phyloP scores from a whole-genome alignment of 1,140 invertebrate species.

The Drosophila pachea region DNA sequence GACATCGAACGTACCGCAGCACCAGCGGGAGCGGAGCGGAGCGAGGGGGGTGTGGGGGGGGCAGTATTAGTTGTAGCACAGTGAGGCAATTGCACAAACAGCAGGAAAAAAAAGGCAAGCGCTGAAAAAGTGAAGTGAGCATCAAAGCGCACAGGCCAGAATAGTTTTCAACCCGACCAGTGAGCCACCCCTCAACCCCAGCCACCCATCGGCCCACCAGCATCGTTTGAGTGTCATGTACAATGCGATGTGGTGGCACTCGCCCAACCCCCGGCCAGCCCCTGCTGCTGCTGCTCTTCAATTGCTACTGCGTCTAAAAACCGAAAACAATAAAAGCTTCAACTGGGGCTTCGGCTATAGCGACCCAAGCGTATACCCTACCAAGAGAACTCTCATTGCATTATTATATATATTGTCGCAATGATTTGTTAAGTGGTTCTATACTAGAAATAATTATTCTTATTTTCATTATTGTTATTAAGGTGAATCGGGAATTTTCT shows the following conservation, averaged over 20 bases:
- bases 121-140: constrained; percentile 69
- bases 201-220: constrained; percentile 20
- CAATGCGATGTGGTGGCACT: constrained; percentile 44
- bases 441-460: background rate
- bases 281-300: too few relatives aligned
- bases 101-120: constrained; percentile 41
- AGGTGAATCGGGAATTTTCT: too few relatives aligned
- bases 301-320: constrained; percentile 71
- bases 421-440: too few relatives aligned
- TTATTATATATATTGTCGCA: too few relatives aligned
- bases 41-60: too few relatives aligned
- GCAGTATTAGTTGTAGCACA: too few relatives aligned
- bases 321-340: constrained; percentile 75
- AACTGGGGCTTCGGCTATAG: constrained; percentile 9
- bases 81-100: constrained; percentile 32
- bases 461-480: background rate
- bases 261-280: constrained; percentile 26
- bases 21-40: constrained; percentile 27
- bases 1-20: constrained; percentile 57
- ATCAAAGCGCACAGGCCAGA: constrained; percentile 71
- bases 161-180: constrained; percentile 75
- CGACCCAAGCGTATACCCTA: constrained; percentile 33
- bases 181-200: constrained; percentile 18
- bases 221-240: constrained; percentile 53
- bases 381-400: too few relatives aligned